Evolutionary conservation across 2,113 vertebrate species (phyloP).

Genomic region (Dromaius novaehollandiae): DNA sequence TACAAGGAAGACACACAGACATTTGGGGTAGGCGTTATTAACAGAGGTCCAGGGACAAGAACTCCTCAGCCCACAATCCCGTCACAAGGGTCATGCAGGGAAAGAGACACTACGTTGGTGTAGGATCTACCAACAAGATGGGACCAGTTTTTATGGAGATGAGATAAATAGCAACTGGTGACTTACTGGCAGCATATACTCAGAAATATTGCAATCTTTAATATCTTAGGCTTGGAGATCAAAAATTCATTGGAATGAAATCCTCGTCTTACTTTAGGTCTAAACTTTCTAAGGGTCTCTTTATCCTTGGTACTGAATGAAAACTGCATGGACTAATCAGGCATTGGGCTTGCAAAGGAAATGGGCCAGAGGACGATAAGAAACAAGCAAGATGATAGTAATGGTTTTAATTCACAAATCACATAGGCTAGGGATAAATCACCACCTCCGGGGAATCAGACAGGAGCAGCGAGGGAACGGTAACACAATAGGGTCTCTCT

Average conservation of each 20-base stretch:
- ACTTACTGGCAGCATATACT: background rate
- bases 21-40: background rate
- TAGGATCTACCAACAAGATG: background rate
- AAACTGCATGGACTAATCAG: background rate
- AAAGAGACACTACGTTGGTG: background rate
- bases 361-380: background rate
- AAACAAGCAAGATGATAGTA: background rate
- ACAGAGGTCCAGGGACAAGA: background rate
- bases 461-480: background rate
- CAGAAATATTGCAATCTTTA: background rate
- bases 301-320: background rate
- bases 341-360: background rate
- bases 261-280: background rate
- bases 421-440: background rate
- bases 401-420: background rate
- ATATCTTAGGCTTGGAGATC: background rate
- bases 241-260: background rate
- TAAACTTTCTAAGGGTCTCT: background rate
- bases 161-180: background rate
- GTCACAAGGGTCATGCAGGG: background rate
- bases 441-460: background rate
- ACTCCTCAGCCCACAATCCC: background rate
- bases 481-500: background rate
- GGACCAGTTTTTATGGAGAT: background rate
- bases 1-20: background rate